A percentile compares a stretch with the other conserved stretches of the same genome.
Evolutionary conservation across 2,113 vertebrate species (phyloP).

Genomic region (Phalacrocorax pelagicus): DNA sequence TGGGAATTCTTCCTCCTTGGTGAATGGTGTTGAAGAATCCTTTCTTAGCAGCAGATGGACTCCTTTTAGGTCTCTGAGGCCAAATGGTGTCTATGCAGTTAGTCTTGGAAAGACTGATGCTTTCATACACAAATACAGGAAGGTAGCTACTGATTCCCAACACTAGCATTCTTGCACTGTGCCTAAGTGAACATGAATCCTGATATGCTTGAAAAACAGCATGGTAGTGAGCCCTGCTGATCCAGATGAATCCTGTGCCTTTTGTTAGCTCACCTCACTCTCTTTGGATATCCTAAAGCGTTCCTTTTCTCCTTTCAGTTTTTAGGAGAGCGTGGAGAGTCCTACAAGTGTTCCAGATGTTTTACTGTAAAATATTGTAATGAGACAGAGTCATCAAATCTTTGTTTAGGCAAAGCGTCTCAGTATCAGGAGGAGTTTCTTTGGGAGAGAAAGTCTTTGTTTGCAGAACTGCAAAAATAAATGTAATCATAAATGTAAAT

Average conservation of each 20-base stretch:
- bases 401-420: neutral
- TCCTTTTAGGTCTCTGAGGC: conserved; percentile 69
- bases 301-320: neutral
- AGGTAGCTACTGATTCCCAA: neutral
- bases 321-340: neutral
- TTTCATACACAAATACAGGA: conserved; percentile 86
- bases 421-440: neutral
- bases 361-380: neutral
- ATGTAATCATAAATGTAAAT: neutral
- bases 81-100: conserved; percentile 71
- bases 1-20: neutral
- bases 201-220: neutral
- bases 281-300: neutral
- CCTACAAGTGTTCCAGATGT: neutral
- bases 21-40: neutral
- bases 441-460: neutral
- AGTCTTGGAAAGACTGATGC: conserved; percentile 88
- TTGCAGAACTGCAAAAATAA: neutral
- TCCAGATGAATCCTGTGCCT: neutral
- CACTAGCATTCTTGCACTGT: neutral
- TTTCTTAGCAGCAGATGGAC: neutral
- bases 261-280: neutral
- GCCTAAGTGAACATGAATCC: neutral
- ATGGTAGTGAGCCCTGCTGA: neutral
- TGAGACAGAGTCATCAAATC: neutral